Evolutionary conservation across 2,797 vertebrate genomes (phyloP).

Genomic region (Holocentrus rufus): DNA sequence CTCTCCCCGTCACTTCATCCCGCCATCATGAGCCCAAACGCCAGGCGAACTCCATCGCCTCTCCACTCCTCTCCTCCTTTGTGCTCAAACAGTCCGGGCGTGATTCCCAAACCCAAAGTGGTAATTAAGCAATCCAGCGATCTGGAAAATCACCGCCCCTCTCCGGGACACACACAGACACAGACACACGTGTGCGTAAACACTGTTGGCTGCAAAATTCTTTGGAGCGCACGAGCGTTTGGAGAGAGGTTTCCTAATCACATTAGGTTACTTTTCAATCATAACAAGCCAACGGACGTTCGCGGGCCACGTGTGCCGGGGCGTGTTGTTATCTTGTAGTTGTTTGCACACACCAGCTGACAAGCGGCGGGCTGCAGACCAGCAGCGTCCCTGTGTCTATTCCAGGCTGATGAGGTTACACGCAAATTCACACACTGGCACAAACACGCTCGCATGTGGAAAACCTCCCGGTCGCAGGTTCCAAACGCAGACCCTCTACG

Average conservation of each 20-base stretch:
- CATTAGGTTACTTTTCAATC: slow-evolving; percentile 47
- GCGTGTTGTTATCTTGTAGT: slow-evolving; percentile 49
- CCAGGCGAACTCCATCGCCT: slow-evolving; percentile 41
- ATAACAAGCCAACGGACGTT: slow-evolving; percentile 47
- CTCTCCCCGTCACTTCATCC: slow-evolving; percentile 53
- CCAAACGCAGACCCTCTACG: slow-evolving; percentile 30
- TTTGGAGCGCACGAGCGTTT: slow-evolving; percentile 34
- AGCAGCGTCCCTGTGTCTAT: slow-evolving; percentile 44
- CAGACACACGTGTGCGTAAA: slow-evolving; percentile 30
- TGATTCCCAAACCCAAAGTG: slow-evolving; percentile 68
- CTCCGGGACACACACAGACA: slow-evolving; percentile 31
- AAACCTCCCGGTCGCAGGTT: slow-evolving; percentile 30
- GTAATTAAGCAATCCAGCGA: slow-evolving; percentile 72
- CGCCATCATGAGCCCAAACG: slow-evolving; percentile 32
- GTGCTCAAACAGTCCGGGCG: slow-evolving; percentile 58
- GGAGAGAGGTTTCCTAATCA: slow-evolving; percentile 53
- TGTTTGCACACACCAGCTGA: slow-evolving; percentile 52
- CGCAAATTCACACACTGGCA: slow-evolving; percentile 38
- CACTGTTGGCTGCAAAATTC: slow-evolving; percentile 36
- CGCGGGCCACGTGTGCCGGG: slow-evolving; percentile 38
- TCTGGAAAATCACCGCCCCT: slow-evolving; percentile 70
- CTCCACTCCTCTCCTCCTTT: slow-evolving; percentile 45
- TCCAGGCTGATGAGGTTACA: slow-evolving; percentile 62
- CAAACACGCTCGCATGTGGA: slow-evolving; percentile 33
- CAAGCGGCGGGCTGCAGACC: slow-evolving; percentile 17